Base-by-base conservation (phyloP, 2,888 invertebrate species). In the Ormyrus rosae region DNA sequence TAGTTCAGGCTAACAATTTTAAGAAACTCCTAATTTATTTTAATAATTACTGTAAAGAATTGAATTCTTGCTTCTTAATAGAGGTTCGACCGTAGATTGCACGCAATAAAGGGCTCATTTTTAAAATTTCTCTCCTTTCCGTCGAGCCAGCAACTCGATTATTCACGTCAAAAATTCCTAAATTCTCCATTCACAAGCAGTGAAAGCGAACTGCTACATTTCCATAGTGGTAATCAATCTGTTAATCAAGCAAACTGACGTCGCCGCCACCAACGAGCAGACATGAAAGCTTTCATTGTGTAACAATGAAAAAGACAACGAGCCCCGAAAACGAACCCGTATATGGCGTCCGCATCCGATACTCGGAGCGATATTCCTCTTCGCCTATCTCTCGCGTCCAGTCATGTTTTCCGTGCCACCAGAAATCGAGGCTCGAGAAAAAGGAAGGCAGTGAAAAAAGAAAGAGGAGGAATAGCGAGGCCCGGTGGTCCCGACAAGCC, bases 401-500 rank as follows among this genome's bases (percentile, higher is more conserved):
- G 64, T 81, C 81, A 58, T 78, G 78, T 70, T 78, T 74, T 78
- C 78, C 81, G 7, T 46, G 56, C 70, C 64, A 51, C 7, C 65
- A 70, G 70, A 75, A 80, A 70, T 55, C 70, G 13, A 63, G 60
- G 19, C 56, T 50, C 64, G 53, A 50, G 56, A 74, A 53, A 56
- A 13, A 45, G 11, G 56, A 68, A 56, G 50, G 50, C 11, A 8
- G 58, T 34, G 19, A 6, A 19, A 50, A 19, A 19, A 19, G 19
- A 56, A 46, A 65, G 69, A 50, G 65, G 60, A 81, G 80, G 82
- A 85, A 81, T 80, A 83, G 81, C 77, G 51, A 73, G 81, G 81
- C 84, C 84, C 85, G 88, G 89, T 87, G 89, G 88, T 89, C 88
- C 55, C 11, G 69, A 70, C 82, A 84, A 85, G 86, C 45, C 10